phyloP scores from a whole-genome alignment of 1,140 invertebrate genomes.

The Chymomyza costata region DNA sequence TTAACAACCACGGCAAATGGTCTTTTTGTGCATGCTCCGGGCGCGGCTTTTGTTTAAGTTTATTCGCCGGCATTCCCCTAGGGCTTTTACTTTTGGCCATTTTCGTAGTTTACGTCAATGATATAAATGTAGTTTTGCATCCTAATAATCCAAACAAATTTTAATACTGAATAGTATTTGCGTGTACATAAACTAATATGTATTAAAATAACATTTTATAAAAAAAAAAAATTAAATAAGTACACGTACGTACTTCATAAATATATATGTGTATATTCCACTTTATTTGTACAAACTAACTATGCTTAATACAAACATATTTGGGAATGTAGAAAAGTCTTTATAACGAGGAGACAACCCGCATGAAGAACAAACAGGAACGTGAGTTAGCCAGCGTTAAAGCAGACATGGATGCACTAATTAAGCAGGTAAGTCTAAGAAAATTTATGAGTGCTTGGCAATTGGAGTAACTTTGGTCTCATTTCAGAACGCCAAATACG shows the following conservation, averaged over 20 bases:
- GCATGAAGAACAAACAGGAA: slow-evolving; percentile 75
- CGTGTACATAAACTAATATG: too few species aligned
- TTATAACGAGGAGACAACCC: slow-evolving; percentile 75
- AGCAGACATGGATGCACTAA: slow-evolving; percentile 41
- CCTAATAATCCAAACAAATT: slow-evolving; percentile 31
- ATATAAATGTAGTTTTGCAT: slow-evolving; percentile 14
- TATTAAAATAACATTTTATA: not conserved
- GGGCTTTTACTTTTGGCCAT: slow-evolving; percentile 2
- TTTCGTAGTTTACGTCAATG: slow-evolving; percentile 26
- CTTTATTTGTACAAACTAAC: not conserved
- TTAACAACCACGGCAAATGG: too few species aligned
- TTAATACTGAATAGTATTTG: too few species aligned
- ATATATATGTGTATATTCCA: too few species aligned
- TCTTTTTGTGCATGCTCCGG: slow-evolving; percentile 19
- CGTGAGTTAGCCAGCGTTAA: slow-evolving; percentile 40
- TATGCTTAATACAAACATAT: slow-evolving; percentile 11
- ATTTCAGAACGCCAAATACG: slow-evolving; percentile 58
- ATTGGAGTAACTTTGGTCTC: not conserved
- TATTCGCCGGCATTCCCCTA: too few species aligned
- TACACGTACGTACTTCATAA: too few species aligned
- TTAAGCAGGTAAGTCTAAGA: slow-evolving; percentile 45
- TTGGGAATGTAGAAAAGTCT: slow-evolving; percentile 65
- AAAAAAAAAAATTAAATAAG: not conserved
- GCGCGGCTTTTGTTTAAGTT: too few species aligned
- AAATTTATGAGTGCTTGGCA: not conserved